Conservation (phyloP, 2,797 vertebrate species). For the Semaprochilodus insignis region DNA sequence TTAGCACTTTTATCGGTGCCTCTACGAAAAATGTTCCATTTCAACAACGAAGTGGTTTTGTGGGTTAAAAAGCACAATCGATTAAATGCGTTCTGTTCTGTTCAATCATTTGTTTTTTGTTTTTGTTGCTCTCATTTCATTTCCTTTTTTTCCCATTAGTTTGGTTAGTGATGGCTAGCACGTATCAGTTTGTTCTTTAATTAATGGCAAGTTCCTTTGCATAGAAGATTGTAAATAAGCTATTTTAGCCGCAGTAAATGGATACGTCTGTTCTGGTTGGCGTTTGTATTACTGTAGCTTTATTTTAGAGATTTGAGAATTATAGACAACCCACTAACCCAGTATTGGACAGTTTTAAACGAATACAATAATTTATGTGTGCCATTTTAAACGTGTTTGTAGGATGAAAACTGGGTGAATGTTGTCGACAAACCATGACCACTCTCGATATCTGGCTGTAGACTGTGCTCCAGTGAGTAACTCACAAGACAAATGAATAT, state of each 20-base stretch:
- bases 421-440: constrained; percentile 64
- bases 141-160: constrained; percentile 61
- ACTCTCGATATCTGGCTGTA: constrained; percentile 80
- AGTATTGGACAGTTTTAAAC: constrained; percentile 76
- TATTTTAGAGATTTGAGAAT: constrained; percentile 70
- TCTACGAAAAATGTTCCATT: constrained; percentile 74
- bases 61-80: constrained; percentile 87
- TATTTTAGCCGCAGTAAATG: constrained; percentile 79
- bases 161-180: constrained; percentile 75
- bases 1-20: constrained; percentile 77
- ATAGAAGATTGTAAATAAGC: constrained; percentile 85
- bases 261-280: constrained; percentile 78
- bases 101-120: constrained; percentile 60
- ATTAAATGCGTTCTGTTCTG: constrained; percentile 62
- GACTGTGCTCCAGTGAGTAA: constrained; percentile 78
- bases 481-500: constrained; percentile 73
- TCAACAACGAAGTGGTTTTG: constrained; percentile 77
- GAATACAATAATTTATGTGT: constrained; percentile 76
- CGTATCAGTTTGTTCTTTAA: constrained; percentile 73
- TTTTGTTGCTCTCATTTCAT: constrained; percentile 46
- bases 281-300: constrained; percentile 78
- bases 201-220: constrained; percentile 73
- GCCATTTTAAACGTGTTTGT: constrained; percentile 74
- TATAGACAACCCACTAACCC: constrained; percentile 79
- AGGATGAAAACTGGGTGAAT: constrained; percentile 75